Conservation (phyloP, 2,797 vertebrate species). For the Mormyrops attenuatus region DNA sequence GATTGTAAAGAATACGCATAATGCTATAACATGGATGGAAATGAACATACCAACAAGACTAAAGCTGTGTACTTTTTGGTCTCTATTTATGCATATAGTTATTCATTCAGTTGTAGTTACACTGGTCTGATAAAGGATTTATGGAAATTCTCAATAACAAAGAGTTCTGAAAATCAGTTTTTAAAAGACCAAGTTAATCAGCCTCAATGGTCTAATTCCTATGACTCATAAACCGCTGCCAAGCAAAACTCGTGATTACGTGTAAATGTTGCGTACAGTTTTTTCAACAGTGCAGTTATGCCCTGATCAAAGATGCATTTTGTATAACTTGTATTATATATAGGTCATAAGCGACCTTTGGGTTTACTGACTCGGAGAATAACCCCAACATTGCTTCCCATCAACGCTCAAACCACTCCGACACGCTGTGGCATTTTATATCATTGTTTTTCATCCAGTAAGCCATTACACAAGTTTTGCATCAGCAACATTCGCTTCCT, state of each 20-base stretch:
- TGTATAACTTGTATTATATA: not conserved
- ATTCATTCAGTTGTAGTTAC: not conserved
- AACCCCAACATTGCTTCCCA: conserved; percentile 35
- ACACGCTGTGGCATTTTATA: conserved; percentile 34
- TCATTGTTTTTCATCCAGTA: conserved; percentile 49
- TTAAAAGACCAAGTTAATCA: not conserved
- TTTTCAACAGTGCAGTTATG: not conserved
- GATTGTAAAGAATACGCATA: not conserved
- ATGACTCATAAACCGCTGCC: not conserved
- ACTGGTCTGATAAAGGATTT: not conserved
- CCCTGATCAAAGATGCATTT: not conserved
- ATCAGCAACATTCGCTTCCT: conserved; percentile 69
- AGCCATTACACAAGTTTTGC: conserved; percentile 50
- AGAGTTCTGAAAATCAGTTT: not conserved
- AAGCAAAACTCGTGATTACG: not conserved
- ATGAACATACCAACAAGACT: not conserved
- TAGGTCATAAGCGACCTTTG: not conserved
- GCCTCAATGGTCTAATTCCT: conserved; percentile 26
- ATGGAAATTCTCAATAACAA: not conserved
- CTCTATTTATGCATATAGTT: not conserved
- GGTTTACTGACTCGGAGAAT: not conserved
- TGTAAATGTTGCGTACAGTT: not conserved
- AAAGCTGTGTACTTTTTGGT: not conserved
- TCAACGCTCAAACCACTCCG: not conserved
- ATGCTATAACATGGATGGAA: not conserved